These are phyloP conservation scores for Loris lydekkerianus DNA, from an alignment of 2,797 vertebrate genomes.

Conservation along the genomic window DNA sequence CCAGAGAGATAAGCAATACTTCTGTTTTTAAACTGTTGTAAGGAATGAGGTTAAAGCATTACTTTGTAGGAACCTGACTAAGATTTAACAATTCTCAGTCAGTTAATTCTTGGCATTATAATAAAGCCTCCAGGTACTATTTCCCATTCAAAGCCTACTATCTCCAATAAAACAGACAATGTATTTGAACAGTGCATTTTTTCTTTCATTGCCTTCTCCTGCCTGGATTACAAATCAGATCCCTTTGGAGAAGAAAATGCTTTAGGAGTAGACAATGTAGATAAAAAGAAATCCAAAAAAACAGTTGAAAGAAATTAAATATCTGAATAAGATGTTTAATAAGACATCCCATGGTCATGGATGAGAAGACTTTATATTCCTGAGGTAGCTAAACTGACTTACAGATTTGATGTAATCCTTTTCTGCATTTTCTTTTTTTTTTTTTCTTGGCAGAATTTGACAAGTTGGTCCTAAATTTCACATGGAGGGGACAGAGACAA, in stretches of 20 bases:
- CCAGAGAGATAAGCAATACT: constrained; percentile 9
- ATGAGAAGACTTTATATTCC: neutral
- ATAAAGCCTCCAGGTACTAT: neutral
- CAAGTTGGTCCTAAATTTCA: constrained; percentile 37
- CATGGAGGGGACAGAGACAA: too few relatives aligned
- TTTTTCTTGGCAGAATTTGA: constrained; percentile 29
- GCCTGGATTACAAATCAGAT: constrained; percentile 1
- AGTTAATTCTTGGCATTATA: constrained; percentile 30
- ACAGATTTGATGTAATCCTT: neutral
- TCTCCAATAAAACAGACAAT: constrained; percentile 27
- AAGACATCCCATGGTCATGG: constrained; percentile 3
- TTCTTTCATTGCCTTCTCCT: constrained; percentile 57
- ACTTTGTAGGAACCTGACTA: constrained; percentile 7
- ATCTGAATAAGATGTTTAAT: constrained; percentile 34
- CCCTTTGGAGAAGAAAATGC: constrained; percentile 12
- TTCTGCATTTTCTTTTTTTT: neutral
- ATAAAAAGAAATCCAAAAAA: constrained; percentile 32
- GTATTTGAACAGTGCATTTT: constrained; percentile 29
- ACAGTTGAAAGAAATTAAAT: neutral
- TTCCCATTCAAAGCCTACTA: constrained; percentile 40
- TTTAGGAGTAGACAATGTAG: constrained; percentile 2
- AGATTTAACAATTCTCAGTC: neutral
- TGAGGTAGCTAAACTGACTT: constrained; percentile 1
- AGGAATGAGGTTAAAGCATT: neutral
- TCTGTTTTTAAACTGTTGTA: constrained; percentile 35